phyloP scores from a whole-genome alignment of 1,140 invertebrate genomes.

The Neelides sp. region DNA sequence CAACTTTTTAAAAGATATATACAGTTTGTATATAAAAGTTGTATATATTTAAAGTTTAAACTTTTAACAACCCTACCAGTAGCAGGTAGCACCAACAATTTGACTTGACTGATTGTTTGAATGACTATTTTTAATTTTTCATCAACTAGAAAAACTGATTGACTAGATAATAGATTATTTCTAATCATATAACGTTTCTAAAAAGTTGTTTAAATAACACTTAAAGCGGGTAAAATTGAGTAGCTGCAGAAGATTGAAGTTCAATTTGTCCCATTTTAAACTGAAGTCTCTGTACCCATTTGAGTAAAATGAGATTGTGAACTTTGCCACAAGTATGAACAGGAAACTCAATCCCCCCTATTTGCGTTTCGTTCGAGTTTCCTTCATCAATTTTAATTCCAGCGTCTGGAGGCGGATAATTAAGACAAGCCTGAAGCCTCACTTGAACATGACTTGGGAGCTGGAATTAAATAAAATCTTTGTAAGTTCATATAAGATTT shows the following conservation, averaged over 20 bases:
- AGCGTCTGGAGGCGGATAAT: constrained; percentile 48
- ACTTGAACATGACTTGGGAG: constrained; percentile 79
- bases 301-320: constrained; percentile 43
- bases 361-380: not conserved
- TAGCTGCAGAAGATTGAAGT: constrained; percentile 82
- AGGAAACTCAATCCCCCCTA: constrained; percentile 24
- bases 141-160: no score
- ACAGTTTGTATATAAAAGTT: no score
- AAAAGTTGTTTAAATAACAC: not conserved
- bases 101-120: not conserved
- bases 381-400: constrained; percentile 11
- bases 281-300: constrained; percentile 83
- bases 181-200: not conserved
- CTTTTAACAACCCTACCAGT: no score
- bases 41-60: no score
- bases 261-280: constrained; percentile 98
- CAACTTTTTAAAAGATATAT: no score
- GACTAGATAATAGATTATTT: no score
- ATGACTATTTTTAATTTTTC: not conserved
- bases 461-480: constrained; percentile 40
- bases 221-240: constrained; percentile 72
- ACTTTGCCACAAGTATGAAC: constrained; percentile 24
- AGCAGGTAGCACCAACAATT: no score
- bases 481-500: not conserved
- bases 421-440: constrained; percentile 74